Evolutionary conservation across 1,140 invertebrate genomes (phyloP).

Genomic region (Parapsyche elsis): DNA sequence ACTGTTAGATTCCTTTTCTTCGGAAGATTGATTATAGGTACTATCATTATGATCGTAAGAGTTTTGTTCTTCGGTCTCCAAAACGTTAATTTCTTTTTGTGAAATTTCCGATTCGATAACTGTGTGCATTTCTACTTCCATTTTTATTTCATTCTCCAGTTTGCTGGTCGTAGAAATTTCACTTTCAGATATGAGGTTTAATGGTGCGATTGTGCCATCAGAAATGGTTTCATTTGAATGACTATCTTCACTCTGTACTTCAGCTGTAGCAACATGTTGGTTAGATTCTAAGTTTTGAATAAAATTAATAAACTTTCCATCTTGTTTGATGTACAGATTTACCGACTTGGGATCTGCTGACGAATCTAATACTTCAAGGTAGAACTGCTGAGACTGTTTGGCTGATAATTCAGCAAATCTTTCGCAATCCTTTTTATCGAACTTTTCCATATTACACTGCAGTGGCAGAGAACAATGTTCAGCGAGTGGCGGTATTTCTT

Average conservation of each 20-base stretch:
- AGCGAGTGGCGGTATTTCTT: constrained; percentile 69
- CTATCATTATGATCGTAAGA: too few species aligned
- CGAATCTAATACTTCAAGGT: constrained; percentile 67
- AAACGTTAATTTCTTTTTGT: too few species aligned
- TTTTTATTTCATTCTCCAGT: too few species aligned
- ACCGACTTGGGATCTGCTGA: constrained; percentile 62
- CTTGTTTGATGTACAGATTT: constrained; percentile 58
- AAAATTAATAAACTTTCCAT: constrained; percentile 26
- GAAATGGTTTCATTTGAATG: background rate
- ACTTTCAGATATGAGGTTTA: too few species aligned
- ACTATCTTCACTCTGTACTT: background rate
- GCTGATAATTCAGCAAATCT: constrained; percentile 66
- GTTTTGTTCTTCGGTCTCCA: too few species aligned
- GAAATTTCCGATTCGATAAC: too few species aligned
- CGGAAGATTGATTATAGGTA: too few species aligned
- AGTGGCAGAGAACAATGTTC: constrained; percentile 71
- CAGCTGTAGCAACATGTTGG: background rate
- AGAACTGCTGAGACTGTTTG: constrained; percentile 63
- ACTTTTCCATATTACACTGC: constrained; percentile 61
- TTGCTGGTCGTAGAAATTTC: too few species aligned
- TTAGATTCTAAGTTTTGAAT: background rate
- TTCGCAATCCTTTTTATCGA: constrained; percentile 62
- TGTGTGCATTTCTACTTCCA: too few species aligned
- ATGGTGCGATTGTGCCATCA: too few species aligned
- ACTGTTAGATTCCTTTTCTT: too few species aligned